Conservation (phyloP, 2,888 invertebrate genomes). For the Pherbina coryleti region DNA sequence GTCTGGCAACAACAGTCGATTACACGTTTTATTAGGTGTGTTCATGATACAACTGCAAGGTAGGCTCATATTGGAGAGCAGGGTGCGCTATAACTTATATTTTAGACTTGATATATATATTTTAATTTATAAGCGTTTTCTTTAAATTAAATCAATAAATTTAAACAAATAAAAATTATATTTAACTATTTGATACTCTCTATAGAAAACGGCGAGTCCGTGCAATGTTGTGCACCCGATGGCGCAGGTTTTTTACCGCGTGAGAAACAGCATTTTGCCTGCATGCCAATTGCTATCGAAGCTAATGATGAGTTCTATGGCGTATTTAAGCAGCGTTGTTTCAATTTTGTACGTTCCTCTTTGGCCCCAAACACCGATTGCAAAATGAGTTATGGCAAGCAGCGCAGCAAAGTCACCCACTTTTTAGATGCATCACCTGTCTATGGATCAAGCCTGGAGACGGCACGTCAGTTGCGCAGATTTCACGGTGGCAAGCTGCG, state of each 20-base stretch:
- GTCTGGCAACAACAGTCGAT: no score
- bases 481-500: conserved; percentile 75
- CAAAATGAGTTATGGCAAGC: conserved; percentile 78
- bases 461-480: conserved; percentile 73
- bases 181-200: no score
- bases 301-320: conserved; percentile 75
- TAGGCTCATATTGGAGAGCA: no score
- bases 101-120: no score
- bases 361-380: conserved; percentile 78
- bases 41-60: no score
- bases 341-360: conserved; percentile 81
- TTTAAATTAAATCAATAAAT: no score
- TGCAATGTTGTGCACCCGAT: conserved; percentile 79
- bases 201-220: conserved; percentile 77
- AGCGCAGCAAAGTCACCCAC: conserved; percentile 77
- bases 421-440: conserved; percentile 81
- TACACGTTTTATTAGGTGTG: no score
- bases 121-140: no score
- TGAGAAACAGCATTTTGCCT: conserved; percentile 76
- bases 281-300: conserved; percentile 76
- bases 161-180: no score
- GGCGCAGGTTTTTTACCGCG: conserved; percentile 72
- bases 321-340: conserved; percentile 74
- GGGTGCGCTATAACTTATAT: no score
- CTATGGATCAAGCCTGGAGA: conserved; percentile 78